Evolutionary conservation across 1,140 invertebrate genomes (phyloP).

Genomic region (Nephila pilipes): DNA sequence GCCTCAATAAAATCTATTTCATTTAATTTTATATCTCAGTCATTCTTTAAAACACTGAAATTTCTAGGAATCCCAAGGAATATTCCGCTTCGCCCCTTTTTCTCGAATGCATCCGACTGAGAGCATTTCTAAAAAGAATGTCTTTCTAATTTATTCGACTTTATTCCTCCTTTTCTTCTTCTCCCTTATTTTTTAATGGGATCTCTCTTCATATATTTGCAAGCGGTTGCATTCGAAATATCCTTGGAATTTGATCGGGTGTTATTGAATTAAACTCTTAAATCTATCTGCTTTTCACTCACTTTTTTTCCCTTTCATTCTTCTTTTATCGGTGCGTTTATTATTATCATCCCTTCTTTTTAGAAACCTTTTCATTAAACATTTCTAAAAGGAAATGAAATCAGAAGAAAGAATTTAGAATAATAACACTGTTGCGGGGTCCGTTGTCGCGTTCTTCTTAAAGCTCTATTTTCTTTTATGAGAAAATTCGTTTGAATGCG

Average conservation of each 20-base stretch:
- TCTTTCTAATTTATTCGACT: constrained; percentile 26
- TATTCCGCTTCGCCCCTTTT: not conserved
- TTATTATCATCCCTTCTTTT: not conserved
- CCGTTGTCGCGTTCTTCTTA: not conserved
- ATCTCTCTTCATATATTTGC: not conserved
- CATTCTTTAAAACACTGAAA: not conserved
- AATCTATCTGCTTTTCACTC: not conserved
- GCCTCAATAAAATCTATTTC: not conserved
- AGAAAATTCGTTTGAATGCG: not conserved
- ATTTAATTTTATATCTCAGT: not conserved
- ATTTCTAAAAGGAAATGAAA: not conserved
- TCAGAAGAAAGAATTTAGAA: not conserved
- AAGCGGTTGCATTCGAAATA: constrained; percentile 7
- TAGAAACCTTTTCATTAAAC: constrained; percentile 7
- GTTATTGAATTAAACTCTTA: constrained; percentile 25
- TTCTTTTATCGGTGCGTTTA: not conserved
- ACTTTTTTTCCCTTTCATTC: not conserved
- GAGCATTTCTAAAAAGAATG: constrained; percentile 12
- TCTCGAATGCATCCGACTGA: not conserved
- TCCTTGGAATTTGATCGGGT: not conserved
- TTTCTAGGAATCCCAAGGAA: not conserved
- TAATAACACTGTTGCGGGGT: not conserved
- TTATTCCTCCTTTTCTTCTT: not conserved
- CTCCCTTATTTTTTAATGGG: not conserved
- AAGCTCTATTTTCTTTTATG: not conserved